These are phyloP conservation scores for Machimus atricapillus DNA, from an alignment of 2,888 invertebrate species.

Conservation along the genomic window DNA sequence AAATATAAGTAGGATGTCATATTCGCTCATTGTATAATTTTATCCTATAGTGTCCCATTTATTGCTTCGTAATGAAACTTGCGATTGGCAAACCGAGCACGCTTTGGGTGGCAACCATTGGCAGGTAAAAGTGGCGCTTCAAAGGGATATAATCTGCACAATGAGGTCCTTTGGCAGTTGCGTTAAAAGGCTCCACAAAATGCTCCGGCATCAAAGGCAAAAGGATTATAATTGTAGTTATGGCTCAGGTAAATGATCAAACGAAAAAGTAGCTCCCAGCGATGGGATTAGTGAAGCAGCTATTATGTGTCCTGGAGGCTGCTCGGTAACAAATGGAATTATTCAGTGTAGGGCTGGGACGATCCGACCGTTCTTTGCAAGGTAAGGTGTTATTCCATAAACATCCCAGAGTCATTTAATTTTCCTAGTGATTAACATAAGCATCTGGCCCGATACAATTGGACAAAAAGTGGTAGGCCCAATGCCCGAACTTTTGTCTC, in stretches of 20 bases:
- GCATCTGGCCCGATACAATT: neutral
- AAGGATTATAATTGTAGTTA: neutral
- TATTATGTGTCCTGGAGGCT: neutral
- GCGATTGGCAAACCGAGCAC: neutral
- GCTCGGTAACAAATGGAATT: neutral
- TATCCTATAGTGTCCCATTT: neutral
- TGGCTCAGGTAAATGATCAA: neutral
- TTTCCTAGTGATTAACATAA: neutral
- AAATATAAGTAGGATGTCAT: neutral
- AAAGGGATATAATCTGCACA: neutral
- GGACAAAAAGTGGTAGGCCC: neutral
- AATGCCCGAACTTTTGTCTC: neutral
- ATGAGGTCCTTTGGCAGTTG: neutral
- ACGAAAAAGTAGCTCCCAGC: neutral
- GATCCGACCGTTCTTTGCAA: neutral
- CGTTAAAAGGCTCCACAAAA: neutral
- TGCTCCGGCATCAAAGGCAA: neutral
- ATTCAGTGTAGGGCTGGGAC: neutral
- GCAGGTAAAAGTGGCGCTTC: neutral
- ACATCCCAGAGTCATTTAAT: neutral
- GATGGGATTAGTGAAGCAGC: neutral
- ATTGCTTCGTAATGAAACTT: neutral
- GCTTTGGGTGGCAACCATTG: neutral
- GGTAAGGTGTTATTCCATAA: neutral
- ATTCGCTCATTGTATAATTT: neutral